A percentile compares a stretch with the other conserved stretches of the same genome.
These are phyloP conservation scores for Ferdinandea cuprea DNA, from an alignment of 2,888 invertebrate genomes.

Conservation along the genomic window DNA sequence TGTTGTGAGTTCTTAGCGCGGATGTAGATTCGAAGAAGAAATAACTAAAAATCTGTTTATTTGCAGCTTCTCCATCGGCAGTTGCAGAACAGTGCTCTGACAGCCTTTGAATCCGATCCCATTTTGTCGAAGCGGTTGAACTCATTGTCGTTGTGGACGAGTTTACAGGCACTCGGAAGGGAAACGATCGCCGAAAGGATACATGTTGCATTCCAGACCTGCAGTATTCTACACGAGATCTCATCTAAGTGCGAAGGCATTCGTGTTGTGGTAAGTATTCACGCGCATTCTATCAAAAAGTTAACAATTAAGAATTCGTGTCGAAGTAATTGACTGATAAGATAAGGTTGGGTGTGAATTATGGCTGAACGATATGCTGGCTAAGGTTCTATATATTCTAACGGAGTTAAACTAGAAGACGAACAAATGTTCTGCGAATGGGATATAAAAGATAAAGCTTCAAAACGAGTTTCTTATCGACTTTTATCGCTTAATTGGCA, in stretches of 20 bases:
- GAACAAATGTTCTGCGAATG: background rate
- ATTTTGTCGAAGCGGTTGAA: constrained; percentile 85
- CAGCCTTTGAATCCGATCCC: constrained; percentile 83
- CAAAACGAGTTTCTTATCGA: background rate
- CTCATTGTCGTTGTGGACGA: constrained; percentile 93
- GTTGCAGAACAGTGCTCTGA: constrained; percentile 81
- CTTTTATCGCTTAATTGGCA: background rate
- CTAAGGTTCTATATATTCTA: background rate
- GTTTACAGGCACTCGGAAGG: constrained; percentile 89
- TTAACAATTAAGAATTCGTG: background rate
- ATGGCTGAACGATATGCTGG: background rate
- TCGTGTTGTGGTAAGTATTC: constrained; percentile 86
- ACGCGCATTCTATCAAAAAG: background rate
- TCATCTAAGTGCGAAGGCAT: constrained; percentile 86
- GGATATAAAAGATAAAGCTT: background rate
- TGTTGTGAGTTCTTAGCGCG: constrained; percentile 89
- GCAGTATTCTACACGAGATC: constrained; percentile 84
- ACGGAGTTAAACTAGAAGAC: background rate
- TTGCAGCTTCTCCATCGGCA: constrained; percentile 81
- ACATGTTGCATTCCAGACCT: constrained; percentile 89
- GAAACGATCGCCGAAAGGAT: constrained; percentile 89
- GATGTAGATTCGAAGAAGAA: constrained; percentile 74
- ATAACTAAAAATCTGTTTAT: constrained; percentile 67
- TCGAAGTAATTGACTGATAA: constrained; percentile 31
- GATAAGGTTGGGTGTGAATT: constrained; percentile 10